A percentile compares a stretch with the other conserved stretches of the same genome.
Evolutionary conservation across 2,888 invertebrate species (phyloP).

Genomic region (Acholoe squamosa): DNA sequence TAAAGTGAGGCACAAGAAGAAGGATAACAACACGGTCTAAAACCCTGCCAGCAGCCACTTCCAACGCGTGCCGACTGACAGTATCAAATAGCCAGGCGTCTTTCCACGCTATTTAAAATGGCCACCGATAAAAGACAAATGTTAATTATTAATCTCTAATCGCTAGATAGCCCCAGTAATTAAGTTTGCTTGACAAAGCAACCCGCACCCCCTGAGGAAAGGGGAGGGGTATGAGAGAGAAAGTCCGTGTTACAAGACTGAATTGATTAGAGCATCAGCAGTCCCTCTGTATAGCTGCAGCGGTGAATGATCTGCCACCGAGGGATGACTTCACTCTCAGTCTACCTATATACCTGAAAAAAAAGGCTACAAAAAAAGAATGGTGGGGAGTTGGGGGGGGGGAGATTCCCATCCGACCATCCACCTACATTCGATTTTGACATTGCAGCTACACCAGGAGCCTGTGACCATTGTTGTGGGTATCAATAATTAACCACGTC

Average conservation of each 20-base stretch:
- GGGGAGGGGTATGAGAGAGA: background rate
- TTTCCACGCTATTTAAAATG: slow-evolving; percentile 19
- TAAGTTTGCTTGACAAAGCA: slow-evolving; percentile 12
- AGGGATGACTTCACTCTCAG: background rate
- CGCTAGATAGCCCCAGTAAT: background rate
- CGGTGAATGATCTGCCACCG: background rate
- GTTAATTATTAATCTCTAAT: slow-evolving; percentile 41
- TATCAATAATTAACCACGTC: slow-evolving; percentile 28
- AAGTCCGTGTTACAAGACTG: background rate
- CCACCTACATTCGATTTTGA: background rate
- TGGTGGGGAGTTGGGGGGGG: too few species aligned
- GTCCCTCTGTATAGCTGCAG: too few species aligned
- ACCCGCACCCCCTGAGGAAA: background rate
- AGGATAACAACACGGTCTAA: background rate
- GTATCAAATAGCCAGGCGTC: slow-evolving; percentile 23
- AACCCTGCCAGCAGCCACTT: slow-evolving; percentile 2
- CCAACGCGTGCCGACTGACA: background rate
- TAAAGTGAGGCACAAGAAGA: slow-evolving; percentile 5
- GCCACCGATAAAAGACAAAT: slow-evolving; percentile 2
- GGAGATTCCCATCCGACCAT: background rate
- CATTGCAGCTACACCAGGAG: background rate
- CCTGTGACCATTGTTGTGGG: background rate
- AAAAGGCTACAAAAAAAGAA: too few species aligned
- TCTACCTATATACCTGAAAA: too few species aligned
- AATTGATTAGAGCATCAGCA: too few species aligned